Evolutionary conservation across 35 echinoderm and acorn worm species (phyloP).

Genomic region (Heliocidaris tuberculata): DNA sequence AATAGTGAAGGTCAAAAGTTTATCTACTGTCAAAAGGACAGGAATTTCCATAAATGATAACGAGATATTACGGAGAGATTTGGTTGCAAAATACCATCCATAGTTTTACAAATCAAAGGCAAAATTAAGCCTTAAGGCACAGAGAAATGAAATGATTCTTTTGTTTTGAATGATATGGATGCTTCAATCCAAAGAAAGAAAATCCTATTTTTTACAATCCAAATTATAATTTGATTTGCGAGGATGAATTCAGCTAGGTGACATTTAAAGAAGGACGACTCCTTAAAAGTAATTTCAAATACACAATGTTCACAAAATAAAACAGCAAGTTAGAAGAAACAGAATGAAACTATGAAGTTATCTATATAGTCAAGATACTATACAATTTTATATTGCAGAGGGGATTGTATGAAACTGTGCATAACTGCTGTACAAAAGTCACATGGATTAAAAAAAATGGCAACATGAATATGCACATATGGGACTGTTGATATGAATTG

Average conservation of each 20-base stretch:
- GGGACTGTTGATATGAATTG: background rate
- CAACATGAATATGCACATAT: background rate
- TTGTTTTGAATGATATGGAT: background rate
- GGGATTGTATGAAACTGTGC: background rate
- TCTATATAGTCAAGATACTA: background rate
- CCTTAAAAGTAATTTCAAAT: background rate
- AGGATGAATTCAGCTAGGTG: background rate
- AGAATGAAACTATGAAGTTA: background rate
- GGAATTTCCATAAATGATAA: conserved; percentile 40
- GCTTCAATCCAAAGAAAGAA: background rate
- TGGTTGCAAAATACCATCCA: conserved; percentile 21
- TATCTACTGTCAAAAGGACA: conserved; percentile 10
- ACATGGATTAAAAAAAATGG: background rate
- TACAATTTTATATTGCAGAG: background rate
- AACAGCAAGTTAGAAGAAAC: background rate
- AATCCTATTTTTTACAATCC: background rate
- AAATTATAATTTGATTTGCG: conserved; percentile 7
- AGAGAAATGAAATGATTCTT: background rate
- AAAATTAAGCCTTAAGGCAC: conserved; percentile 15
- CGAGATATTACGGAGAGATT: conserved; percentile 28
- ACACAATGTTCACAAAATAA: background rate
- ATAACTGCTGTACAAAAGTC: background rate
- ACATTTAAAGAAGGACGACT: background rate
- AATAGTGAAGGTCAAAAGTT: background rate
- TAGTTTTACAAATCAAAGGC: background rate